Percentiles rank a stretch among this genome's conserved stretches.
These are phyloP conservation scores for Acrocephalus kingi DNA, from an alignment of 2,113 vertebrate species.

Conservation along the genomic window DNA sequence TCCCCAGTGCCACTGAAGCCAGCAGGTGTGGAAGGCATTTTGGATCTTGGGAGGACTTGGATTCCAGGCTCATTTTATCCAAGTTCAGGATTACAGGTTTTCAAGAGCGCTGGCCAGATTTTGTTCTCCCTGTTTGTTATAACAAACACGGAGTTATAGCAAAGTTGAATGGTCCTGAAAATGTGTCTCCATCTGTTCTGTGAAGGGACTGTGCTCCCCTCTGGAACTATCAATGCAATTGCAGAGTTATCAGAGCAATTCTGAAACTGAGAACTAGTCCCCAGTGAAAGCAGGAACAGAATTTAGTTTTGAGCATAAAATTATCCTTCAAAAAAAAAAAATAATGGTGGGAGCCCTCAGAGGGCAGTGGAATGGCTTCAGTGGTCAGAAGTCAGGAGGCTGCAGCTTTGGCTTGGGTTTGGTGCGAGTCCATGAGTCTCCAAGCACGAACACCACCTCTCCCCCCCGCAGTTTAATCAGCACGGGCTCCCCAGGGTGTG, in stretches of 20 bases:
- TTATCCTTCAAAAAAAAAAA: neutral
- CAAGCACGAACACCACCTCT: neutral
- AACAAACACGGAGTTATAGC: neutral
- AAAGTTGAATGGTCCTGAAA: neutral
- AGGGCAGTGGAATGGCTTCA: neutral
- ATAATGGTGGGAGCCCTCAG: neutral
- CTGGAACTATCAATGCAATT: neutral
- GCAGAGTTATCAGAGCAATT: conserved; percentile 26
- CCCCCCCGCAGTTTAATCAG: neutral
- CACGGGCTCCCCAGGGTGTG: accelerated
- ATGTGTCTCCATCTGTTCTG: conserved; percentile 41
- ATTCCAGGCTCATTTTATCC: neutral
- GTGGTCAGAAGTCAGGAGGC: neutral
- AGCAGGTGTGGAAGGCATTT: neutral
- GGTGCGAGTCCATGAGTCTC: neutral
- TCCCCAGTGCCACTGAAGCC: neutral
- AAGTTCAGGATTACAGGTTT: neutral
- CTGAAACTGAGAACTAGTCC: neutral
- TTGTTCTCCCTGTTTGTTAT: neutral
- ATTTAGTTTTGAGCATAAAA: neutral
- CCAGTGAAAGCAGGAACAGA: neutral
- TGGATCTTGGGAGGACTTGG: neutral
- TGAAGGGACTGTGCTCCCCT: neutral
- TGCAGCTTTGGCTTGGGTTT: neutral
- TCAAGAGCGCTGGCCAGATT: neutral